phyloP scores from a whole-genome alignment of 1,140 invertebrate genomes.

The Aphaenogaster ashmeadi region DNA sequence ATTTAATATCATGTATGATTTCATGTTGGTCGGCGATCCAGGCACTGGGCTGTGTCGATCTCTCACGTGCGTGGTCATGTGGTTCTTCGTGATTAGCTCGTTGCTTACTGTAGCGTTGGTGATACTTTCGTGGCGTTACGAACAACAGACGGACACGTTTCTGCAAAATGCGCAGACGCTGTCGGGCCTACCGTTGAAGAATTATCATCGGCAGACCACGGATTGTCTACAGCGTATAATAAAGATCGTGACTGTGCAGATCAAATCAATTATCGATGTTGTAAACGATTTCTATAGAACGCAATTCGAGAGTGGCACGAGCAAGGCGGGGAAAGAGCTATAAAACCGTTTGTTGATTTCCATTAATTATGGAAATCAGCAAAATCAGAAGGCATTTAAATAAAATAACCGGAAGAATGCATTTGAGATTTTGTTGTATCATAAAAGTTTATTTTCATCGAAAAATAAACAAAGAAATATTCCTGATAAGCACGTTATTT shows the following conservation, averaged over 20 bases:
- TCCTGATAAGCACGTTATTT: neutral
- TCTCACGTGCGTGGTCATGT: slow-evolving; percentile 67
- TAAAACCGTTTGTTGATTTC: neutral
- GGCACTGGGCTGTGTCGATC: slow-evolving; percentile 14
- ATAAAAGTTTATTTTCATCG: slow-evolving; percentile 38
- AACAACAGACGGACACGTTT: slow-evolving; percentile 70
- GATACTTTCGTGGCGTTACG: slow-evolving; percentile 75
- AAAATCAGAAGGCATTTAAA: neutral
- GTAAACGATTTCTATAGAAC: slow-evolving; percentile 71
- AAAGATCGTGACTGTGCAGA: slow-evolving; percentile 55
- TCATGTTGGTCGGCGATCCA: neutral
- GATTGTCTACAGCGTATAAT: slow-evolving; percentile 63
- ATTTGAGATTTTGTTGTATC: slow-evolving; percentile 24
- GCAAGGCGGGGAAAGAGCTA: neutral
- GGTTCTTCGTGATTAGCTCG: slow-evolving; percentile 71
- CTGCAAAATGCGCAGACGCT: slow-evolving; percentile 75
- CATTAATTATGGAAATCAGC: neutral
- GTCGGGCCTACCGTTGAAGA: slow-evolving; percentile 76
- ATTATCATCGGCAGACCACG: slow-evolving; percentile 75
- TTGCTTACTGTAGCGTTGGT: slow-evolving; percentile 57
- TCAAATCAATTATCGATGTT: slow-evolving; percentile 64
- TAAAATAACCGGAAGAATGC: neutral
- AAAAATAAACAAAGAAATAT: slow-evolving; percentile 33
- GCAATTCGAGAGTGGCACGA: slow-evolving; percentile 46
- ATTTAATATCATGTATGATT: slow-evolving; percentile 16